A percentile compares a stretch with the other conserved stretches of the same genome.
phyloP scores from a whole-genome alignment of 1,140 invertebrate species.

The Ostrea edulis region DNA sequence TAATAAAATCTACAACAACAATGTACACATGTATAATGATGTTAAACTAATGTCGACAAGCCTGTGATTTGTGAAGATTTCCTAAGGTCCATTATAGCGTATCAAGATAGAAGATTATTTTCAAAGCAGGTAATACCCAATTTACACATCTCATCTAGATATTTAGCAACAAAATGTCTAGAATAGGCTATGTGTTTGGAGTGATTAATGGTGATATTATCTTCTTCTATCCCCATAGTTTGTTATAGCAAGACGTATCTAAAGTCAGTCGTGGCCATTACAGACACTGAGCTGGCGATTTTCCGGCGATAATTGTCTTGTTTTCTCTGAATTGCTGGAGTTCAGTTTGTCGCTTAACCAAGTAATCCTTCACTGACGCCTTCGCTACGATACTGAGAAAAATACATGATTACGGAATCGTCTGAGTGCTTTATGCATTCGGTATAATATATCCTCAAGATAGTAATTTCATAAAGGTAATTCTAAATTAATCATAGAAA shows the following conservation, averaged over 20 bases:
- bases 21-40: not conserved
- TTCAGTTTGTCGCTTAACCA: conserved; percentile 16
- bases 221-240: not conserved
- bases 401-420: conserved; percentile 1
- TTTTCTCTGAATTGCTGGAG: not conserved
- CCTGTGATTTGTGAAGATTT: not conserved
- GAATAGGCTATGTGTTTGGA: not conserved
- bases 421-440: conserved; percentile 19
- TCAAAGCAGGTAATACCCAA: not conserved
- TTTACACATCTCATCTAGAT: not conserved
- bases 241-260: not conserved
- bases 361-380: conserved; percentile 14
- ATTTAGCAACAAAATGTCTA: conserved; percentile 3
- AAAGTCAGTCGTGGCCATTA: not conserved
- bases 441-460: not conserved
- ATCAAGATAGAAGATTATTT: not conserved
- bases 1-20: not conserved
- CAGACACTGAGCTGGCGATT: not conserved
- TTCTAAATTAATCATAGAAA: not conserved
- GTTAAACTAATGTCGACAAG: not conserved
- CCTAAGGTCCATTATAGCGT: not conserved
- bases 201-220: not conserved
- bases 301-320: not conserved
- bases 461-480: conserved; percentile 27
- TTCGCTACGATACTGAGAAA: not conserved